These are phyloP conservation scores for Brachionus calyciflorus DNA, from an alignment of 1,140 invertebrate species.

Conservation along the genomic window DNA sequence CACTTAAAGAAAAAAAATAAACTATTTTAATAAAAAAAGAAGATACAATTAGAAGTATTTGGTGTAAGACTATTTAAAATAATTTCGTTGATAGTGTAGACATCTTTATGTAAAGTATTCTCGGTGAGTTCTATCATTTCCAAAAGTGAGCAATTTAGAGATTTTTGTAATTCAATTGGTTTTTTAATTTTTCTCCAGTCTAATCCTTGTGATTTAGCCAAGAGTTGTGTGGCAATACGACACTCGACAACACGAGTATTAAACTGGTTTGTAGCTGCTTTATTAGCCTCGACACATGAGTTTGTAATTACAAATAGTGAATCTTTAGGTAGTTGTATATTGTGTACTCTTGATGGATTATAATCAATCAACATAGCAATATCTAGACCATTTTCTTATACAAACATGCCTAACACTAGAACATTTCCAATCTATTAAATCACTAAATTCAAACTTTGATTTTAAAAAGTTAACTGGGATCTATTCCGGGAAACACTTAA, in stretches of 20 bases:
- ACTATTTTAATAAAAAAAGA: background rate
- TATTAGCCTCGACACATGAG: constrained; percentile 82
- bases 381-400: no score
- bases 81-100: constrained; percentile 75
- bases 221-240: constrained; percentile 68
- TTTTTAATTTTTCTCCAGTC: constrained; percentile 66
- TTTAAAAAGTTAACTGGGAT: background rate
- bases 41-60: constrained; percentile 67
- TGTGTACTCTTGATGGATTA: constrained; percentile 74
- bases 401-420: background rate
- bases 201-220: constrained; percentile 68
- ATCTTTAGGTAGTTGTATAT: constrained; percentile 74
- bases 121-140: constrained; percentile 71
- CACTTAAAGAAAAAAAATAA: background rate
- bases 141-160: constrained; percentile 65
- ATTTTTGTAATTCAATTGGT: constrained; percentile 72
- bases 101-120: constrained; percentile 67
- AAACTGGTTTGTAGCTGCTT: constrained; percentile 82
- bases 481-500: background rate
- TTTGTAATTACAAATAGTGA: constrained; percentile 88
- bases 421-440: background rate
- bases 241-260: constrained; percentile 93
- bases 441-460: background rate
- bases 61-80: constrained; percentile 67
- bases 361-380: constrained; percentile 81